Evolutionary conservation across 2,797 vertebrate genomes (phyloP).

Genomic region (Hylomyscus alleni): DNA sequence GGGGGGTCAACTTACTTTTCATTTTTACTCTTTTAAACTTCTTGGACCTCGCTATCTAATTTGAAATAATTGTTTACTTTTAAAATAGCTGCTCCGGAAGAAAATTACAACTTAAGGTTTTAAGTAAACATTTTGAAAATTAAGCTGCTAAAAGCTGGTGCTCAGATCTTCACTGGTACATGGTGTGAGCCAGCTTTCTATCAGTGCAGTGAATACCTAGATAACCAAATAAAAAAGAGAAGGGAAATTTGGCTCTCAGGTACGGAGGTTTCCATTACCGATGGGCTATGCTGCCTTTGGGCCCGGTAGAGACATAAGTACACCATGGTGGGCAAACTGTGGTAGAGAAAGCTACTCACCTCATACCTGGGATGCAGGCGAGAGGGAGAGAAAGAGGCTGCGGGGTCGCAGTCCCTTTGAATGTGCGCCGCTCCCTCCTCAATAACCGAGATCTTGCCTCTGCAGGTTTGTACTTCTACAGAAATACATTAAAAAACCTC

Average conservation of each 20-base stretch:
- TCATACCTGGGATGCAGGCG: not conserved
- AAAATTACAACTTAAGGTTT: not conserved
- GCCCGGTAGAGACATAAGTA: not conserved
- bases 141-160: not conserved
- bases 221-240: not conserved
- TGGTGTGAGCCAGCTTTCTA: not conserved
- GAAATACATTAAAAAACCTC: not conserved
- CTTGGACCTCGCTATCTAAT: not conserved
- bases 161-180: not conserved
- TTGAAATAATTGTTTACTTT: conserved; percentile 28
- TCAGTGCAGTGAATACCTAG: not conserved
- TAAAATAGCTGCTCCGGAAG: conserved; percentile 3
- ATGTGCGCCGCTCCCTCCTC: not conserved
- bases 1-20: not conserved
- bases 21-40: not conserved
- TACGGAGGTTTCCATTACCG: not conserved
- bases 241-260: not conserved
- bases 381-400: not conserved
- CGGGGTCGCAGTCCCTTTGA: not conserved
- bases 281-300: not conserved
- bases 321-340: not conserved
- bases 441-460: not conserved
- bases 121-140: not conserved
- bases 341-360: not conserved
- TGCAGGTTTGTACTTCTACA: not conserved